A percentile compares a stretch with the other conserved stretches of the same genome.
Conservation (phyloP, 2,113 vertebrate species). For the Agapornis roseicollis region DNA sequence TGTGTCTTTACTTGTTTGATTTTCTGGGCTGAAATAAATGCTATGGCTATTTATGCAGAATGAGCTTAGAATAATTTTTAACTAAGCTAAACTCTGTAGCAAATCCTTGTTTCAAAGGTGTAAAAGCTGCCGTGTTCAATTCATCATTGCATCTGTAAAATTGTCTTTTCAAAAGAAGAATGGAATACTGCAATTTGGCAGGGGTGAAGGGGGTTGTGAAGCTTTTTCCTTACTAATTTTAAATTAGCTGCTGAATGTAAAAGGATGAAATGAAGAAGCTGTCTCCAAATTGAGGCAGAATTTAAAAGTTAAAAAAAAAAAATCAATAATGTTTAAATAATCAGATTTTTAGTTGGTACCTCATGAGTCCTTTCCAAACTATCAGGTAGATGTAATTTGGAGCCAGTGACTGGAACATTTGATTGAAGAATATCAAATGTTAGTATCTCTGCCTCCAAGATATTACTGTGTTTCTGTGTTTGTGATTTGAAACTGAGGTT, state of each 20-base stretch:
- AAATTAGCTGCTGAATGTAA: conserved; percentile 48
- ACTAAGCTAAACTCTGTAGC: not conserved
- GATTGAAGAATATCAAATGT: conserved; percentile 12
- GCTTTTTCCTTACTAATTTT: conserved; percentile 14
- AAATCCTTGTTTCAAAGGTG: not conserved
- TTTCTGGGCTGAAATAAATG: not conserved
- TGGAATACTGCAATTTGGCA: not conserved
- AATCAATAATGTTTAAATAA: conserved; percentile 63
- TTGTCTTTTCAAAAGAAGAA: not conserved
- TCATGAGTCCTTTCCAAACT: conserved; percentile 49
- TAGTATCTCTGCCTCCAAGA: not conserved
- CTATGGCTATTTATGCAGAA: not conserved
- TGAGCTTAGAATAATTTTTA: not conserved
- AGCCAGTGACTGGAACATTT: not conserved
- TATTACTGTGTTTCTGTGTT: not conserved
- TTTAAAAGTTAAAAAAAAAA: conserved; percentile 25
- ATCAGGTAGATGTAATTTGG: conserved; percentile 44
- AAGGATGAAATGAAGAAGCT: conserved; percentile 42
- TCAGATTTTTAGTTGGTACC: conserved; percentile 40
- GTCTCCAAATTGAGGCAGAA: conserved; percentile 45
- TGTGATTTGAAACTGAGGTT: not conserved
- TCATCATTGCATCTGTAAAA: not conserved
- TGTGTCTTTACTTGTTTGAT: not conserved
- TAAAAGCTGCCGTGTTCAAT: not conserved
- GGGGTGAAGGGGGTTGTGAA: not conserved